These are phyloP conservation scores for Florisuga fusca DNA, from an alignment of 2,797 vertebrate genomes.

Conservation along the genomic window DNA sequence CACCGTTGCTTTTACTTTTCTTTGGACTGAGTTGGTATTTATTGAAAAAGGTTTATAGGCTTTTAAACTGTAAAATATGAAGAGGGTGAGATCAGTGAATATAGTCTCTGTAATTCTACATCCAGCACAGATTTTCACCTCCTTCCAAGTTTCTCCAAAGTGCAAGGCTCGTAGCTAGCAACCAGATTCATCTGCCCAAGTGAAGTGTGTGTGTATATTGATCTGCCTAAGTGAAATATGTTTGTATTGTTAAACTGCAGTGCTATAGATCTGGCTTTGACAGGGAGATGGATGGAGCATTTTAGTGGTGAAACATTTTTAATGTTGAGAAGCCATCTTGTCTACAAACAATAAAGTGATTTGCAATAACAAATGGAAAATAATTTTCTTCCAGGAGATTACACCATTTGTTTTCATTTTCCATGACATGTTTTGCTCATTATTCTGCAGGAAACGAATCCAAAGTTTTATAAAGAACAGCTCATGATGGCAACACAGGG, in stretches of 20 bases:
- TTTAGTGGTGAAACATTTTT: background rate
- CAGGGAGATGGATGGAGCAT: background rate
- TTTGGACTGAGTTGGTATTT: background rate
- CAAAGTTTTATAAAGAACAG: background rate
- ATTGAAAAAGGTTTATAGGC: background rate
- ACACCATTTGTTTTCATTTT: constrained; percentile 46
- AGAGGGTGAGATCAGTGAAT: background rate
- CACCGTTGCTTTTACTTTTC: background rate
- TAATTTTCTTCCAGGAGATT: constrained; percentile 5
- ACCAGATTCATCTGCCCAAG: background rate
- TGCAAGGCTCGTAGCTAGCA: background rate
- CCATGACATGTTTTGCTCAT: background rate
- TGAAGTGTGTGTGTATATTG: background rate
- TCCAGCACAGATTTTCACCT: background rate
- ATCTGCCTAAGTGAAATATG: background rate
- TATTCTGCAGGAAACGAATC: background rate
- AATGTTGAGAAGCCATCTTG: constrained; percentile 21
- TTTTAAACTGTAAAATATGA: background rate
- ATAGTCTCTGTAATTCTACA: background rate
- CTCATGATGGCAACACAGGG: background rate
- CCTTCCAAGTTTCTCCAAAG: background rate
- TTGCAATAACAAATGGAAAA: constrained; percentile 28
- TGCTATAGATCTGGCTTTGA: background rate
- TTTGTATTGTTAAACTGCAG: background rate
- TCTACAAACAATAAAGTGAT: constrained; percentile 17